Conservation (phyloP, 2,113 vertebrate species). For the Lepus timidus region DNA sequence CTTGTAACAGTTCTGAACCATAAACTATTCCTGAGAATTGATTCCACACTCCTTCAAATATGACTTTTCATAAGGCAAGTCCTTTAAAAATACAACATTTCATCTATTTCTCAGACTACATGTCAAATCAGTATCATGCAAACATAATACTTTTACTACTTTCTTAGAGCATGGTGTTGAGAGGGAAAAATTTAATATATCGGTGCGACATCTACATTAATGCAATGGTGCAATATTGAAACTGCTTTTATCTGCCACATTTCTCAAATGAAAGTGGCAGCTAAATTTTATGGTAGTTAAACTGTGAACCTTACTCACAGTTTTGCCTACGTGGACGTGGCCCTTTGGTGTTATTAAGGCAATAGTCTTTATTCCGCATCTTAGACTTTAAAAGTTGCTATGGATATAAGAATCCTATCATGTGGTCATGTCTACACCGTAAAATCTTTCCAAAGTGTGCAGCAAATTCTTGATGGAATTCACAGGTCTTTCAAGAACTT, state of each 20-base stretch:
- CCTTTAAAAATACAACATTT: conserved; percentile 80
- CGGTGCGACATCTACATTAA: conserved; percentile 77
- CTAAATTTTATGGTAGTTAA: conserved; percentile 81
- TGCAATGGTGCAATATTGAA: conserved; percentile 73
- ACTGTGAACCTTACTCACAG: conserved; percentile 73
- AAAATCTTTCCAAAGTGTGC: conserved; percentile 59
- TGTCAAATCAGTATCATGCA: conserved; percentile 78
- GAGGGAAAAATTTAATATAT: conserved; percentile 77
- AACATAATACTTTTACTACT: conserved; percentile 76
- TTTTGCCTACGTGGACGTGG: conserved; percentile 49
- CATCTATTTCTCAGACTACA: conserved; percentile 78
- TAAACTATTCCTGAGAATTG: conserved; percentile 79
- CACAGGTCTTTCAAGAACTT: conserved; percentile 59
- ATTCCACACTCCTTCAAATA: conserved; percentile 82
- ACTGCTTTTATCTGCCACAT: conserved; percentile 79
- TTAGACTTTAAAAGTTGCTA: conserved; percentile 74
- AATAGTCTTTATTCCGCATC: conserved; percentile 67
- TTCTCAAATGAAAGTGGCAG: conserved; percentile 77
- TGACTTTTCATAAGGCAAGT: conserved; percentile 76
- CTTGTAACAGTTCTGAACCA: conserved; percentile 71
- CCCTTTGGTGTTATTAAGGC: conserved; percentile 72
- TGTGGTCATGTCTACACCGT: conserved; percentile 45
- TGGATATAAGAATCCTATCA: conserved; percentile 64
- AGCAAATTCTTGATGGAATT: conserved; percentile 70
- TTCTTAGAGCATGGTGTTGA: conserved; percentile 72